Base-by-base conservation (phyloP, 2,113 vertebrate genomes). In the Hyaena hyaena region DNA sequence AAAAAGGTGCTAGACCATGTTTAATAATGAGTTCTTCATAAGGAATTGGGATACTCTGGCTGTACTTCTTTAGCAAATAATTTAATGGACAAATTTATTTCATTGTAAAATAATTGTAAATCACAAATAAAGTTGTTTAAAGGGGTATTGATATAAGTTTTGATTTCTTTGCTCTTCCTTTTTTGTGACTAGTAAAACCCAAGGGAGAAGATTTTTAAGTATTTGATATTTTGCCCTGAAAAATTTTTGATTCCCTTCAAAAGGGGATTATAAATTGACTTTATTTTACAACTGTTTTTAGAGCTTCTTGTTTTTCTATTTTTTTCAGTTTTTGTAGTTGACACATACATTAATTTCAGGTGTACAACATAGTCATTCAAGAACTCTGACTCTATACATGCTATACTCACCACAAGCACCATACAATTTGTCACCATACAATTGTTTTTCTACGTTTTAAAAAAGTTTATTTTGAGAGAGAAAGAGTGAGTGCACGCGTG, bases 81-180 rank as follows among this genome's bases (percentile, higher is more conserved):
- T 68, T 92, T 92, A 95, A 65, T 89, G 68, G 16, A n/a, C 53
- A 86, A 19, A 82, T 97, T 96, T 61, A 92, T 96, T 94, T 94
- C 21, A 86, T 77, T 97, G 28, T 31, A 88, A 86, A 95, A 86
- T 85, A 84, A 53, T 89, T 94, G 71, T 93, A 14, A 53, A 74
- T 74, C 45, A 11, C 43, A 26, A 45, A 76, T 45, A 45, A 48
- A 26, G 43, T 95, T 83, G 53, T 63, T 68, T 50, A 65, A 71
- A 88, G 35, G 61, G 63, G 24, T 5, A 93, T 90, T 81, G 39
- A 85, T 83, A 69, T 4, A 86, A 9, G 7, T 45, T 94, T 95
- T 92, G 26, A 76, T 96, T 96, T 95, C 58, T 73, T 0, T 95
- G 65, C 71, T 96, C 9, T 96, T 95, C 15, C 58, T 95, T 45